Conservation (phyloP, 2,113 vertebrate genomes). For the Rhinichthys klamathensis region DNA sequence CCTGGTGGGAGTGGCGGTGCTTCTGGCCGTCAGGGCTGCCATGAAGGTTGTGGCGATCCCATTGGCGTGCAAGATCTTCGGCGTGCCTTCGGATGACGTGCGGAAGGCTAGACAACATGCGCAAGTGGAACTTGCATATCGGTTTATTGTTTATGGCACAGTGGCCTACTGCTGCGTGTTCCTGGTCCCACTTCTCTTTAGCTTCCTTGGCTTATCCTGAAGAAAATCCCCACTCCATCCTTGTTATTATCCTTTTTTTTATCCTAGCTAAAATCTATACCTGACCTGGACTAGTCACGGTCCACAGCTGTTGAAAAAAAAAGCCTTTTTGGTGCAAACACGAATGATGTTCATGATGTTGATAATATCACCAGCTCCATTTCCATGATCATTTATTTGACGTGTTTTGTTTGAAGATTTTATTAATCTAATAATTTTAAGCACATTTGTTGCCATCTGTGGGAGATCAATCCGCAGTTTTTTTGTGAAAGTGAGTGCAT, state of each 20-base stretch:
- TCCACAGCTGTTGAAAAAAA: background rate
- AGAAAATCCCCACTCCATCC: constrained; percentile 7
- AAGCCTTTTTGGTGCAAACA: background rate
- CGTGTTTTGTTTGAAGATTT: background rate
- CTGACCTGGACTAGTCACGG: background rate
- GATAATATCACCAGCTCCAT: constrained; percentile 13
- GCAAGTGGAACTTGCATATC: constrained; percentile 92
- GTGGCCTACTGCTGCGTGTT: constrained; percentile 89
- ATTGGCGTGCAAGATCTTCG: constrained; percentile 82
- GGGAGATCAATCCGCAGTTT: background rate
- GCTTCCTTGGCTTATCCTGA: constrained; percentile 84
- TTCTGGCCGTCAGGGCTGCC: constrained; percentile 78
- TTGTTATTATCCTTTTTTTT: background rate
- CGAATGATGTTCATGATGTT: background rate
- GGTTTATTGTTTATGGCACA: constrained; percentile 89
- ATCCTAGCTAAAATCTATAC: background rate
- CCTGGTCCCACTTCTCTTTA: constrained; percentile 85
- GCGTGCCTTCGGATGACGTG: constrained; percentile 78
- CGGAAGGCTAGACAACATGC: constrained; percentile 87
- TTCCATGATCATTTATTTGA: constrained; percentile 17
- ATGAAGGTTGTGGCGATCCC: constrained; percentile 93
- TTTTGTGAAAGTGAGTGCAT: background rate
- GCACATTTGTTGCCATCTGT: background rate
- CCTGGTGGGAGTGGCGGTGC: constrained; percentile 80
- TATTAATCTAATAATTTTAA: background rate